Evolutionary conservation across 2,888 invertebrate genomes (phyloP).

Genomic region (Pelosia muscerda): DNA sequence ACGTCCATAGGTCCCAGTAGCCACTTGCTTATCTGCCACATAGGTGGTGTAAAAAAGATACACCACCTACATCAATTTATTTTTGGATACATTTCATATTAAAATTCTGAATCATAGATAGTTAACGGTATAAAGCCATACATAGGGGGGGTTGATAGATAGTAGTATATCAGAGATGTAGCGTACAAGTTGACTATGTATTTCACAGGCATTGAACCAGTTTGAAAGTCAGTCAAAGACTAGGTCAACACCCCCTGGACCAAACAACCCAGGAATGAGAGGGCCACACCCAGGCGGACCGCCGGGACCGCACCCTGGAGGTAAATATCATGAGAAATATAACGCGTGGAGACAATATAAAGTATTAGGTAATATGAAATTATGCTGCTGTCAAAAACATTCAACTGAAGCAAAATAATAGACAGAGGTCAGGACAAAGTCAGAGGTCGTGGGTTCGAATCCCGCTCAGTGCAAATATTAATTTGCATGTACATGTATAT

Average conservation of each 20-base stretch:
- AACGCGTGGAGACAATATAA: too few relatives aligned
- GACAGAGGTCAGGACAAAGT: too few relatives aligned
- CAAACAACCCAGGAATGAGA: constrained; percentile 88
- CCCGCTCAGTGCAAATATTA: too few relatives aligned
- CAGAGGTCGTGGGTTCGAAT: too few relatives aligned
- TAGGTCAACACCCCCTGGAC: constrained; percentile 92
- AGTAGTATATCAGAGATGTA: constrained; percentile 8
- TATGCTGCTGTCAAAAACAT: too few relatives aligned
- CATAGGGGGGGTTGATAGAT: neutral
- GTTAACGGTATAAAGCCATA: neutral
- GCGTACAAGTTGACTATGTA: constrained; percentile 32
- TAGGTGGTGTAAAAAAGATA: too few relatives aligned
- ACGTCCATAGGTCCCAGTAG: too few relatives aligned
- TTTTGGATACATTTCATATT: neutral
- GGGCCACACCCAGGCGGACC: constrained; percentile 88
- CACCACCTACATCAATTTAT: too few relatives aligned
- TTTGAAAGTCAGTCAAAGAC: constrained; percentile 98
- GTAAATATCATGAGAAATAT: constrained; percentile 57
- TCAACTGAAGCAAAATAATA: too few relatives aligned
- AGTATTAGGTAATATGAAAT: too few relatives aligned
- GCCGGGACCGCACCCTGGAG: constrained; percentile 88
- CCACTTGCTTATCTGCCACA: too few relatives aligned
- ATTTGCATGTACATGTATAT: too few relatives aligned
- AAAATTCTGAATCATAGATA: neutral
- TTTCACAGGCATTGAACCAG: constrained; percentile 88